phyloP scores from a whole-genome alignment of 2,113 vertebrate species.

The Papio anubis region DNA sequence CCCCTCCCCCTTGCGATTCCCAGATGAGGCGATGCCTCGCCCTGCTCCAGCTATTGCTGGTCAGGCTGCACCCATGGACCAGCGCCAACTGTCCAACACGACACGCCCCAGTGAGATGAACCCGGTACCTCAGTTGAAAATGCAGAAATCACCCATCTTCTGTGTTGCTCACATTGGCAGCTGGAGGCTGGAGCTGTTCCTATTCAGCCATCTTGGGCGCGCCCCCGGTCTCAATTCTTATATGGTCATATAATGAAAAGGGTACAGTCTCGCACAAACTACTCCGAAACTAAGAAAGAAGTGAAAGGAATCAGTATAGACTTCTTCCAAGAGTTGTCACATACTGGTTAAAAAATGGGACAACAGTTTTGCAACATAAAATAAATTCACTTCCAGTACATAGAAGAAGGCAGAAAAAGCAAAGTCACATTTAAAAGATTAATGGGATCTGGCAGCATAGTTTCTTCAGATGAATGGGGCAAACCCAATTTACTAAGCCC shows the following conservation, averaged over 20 bases:
- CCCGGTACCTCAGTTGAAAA: no score
- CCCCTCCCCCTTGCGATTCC: no score
- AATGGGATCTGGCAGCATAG: not conserved
- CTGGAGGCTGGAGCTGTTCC: no score
- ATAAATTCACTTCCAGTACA: slow-evolving; percentile 43
- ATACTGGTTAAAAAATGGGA: not conserved
- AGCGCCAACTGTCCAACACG: no score
- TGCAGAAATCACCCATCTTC: no score
- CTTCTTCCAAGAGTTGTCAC: slow-evolving; percentile 28
- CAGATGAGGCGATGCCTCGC: no score
- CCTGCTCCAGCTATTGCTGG: no score
- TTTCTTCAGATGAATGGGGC: slow-evolving; percentile 34
- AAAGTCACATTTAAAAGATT: slow-evolving; percentile 52
- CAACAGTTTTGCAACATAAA: slow-evolving; percentile 19
- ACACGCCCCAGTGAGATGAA: no score
- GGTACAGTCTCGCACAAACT: not conserved
- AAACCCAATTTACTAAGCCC: slow-evolving; percentile 27
- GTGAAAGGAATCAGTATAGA: not conserved
- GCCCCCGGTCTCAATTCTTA: not conserved
- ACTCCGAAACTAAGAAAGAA: not conserved
- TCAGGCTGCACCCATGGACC: no score
- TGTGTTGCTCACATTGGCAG: no score
- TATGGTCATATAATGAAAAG: not conserved
- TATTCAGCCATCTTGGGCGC: no score
- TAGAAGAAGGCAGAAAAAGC: slow-evolving; percentile 41